A percentile compares a stretch with the other conserved stretches of the same genome.
Conservation (phyloP, 2,113 vertebrate genomes). For the Piaya cayana region DNA sequence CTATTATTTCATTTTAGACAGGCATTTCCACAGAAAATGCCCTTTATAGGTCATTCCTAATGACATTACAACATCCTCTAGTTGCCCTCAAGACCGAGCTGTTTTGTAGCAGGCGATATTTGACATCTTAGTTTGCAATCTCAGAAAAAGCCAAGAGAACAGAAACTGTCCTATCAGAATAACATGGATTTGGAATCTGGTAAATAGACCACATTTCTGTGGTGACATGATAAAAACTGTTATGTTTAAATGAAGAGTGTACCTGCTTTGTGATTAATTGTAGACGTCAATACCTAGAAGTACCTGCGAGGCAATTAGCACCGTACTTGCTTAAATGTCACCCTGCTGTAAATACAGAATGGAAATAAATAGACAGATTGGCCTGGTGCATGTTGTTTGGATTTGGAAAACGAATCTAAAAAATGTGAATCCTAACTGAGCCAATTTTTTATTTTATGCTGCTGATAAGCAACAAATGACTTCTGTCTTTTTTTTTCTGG, state of each 20-base stretch:
- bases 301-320: constrained; percentile 54
- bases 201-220: neutral
- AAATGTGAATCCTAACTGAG: neutral
- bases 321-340: constrained; percentile 34
- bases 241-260: neutral
- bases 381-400: constrained; percentile 22
- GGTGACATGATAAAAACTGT: neutral
- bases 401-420: neutral
- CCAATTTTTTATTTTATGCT: neutral
- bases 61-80: neutral
- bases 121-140: constrained; percentile 20
- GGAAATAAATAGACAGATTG: constrained; percentile 57
- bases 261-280: constrained; percentile 8
- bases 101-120: neutral
- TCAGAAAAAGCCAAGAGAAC: neutral
- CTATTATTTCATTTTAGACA: neutral
- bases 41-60: neutral
- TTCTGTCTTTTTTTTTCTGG: neutral
- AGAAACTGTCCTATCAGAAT: neutral
- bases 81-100: neutral
- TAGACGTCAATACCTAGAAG: constrained; percentile 1
- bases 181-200: neutral
- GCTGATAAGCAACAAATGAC: neutral
- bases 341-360: constrained; percentile 5
- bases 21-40: neutral